Conservation (phyloP, 2,797 vertebrate species). For the Lophius americanus region DNA sequence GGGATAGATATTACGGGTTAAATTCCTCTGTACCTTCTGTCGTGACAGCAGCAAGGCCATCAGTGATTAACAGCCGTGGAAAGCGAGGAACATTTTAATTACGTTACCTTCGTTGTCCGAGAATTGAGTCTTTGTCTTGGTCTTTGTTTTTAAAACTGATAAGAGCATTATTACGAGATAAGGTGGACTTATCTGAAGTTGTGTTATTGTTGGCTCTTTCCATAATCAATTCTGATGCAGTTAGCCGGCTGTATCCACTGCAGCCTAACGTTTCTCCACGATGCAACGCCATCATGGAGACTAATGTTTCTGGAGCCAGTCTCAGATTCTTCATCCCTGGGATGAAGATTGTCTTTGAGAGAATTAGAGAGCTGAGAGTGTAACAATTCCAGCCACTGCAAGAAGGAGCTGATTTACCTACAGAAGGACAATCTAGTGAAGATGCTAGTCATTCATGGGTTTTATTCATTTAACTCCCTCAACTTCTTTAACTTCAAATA, state of each 20-base stretch:
- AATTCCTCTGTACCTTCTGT: not conserved
- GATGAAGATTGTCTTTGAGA: no score
- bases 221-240: conserved; percentile 42
- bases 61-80: conserved; percentile 15
- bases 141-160: conserved; percentile 15
- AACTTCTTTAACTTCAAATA: not conserved
- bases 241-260: conserved; percentile 30
- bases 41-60: not conserved
- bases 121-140: conserved; percentile 12
- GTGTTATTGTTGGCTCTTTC: conserved; percentile 22
- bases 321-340: not conserved
- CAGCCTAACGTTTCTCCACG: conserved; percentile 18
- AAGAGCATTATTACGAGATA: conserved; percentile 40
- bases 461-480: not conserved
- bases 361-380: not conserved
- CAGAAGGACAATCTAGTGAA: not conserved
- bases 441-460: not conserved
- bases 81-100: conserved; percentile 15
- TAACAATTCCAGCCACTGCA: not conserved
- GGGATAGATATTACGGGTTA: no score
- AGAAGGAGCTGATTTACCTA: not conserved
- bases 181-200: conserved; percentile 35
- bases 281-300: conserved; percentile 26
- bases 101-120: conserved; percentile 23
- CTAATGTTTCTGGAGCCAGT: conserved; percentile 4